These are phyloP conservation scores for Elaeidobius kamerunicus DNA, from an alignment of 2,888 invertebrate genomes.

Conservation along the genomic window DNA sequence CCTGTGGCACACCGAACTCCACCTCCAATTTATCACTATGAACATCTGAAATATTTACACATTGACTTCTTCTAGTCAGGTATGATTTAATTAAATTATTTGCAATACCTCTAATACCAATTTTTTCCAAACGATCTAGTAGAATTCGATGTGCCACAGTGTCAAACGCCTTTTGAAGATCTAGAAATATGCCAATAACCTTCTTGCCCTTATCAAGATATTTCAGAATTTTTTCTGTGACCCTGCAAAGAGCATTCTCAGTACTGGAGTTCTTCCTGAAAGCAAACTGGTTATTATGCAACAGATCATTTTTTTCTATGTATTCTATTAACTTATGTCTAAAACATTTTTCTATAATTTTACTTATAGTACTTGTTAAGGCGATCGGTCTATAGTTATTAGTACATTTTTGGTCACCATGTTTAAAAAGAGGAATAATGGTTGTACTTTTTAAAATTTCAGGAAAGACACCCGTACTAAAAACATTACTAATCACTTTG, in stretches of 20 bases:
- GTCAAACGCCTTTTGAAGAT: background rate
- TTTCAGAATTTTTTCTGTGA: background rate
- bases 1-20: slow-evolving; percentile 10
- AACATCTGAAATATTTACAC: background rate
- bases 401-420: background rate
- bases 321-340: background rate
- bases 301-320: slow-evolving; percentile 1
- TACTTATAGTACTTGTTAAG: slow-evolving; percentile 2
- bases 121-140: background rate
- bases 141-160: slow-evolving; percentile 1
- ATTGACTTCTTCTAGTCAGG: background rate
- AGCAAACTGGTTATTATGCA: background rate
- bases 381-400: slow-evolving; percentile 1
- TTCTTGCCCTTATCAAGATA: slow-evolving; percentile 1
- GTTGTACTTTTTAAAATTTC: background rate
- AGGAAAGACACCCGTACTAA: background rate
- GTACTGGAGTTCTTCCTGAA: background rate
- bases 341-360: slow-evolving; percentile 1
- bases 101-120: background rate
- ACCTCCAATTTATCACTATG: background rate
- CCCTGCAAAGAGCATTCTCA: background rate
- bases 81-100: slow-evolving; percentile 1
- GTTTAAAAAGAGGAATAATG: background rate
- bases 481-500: background rate
- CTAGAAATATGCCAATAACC: slow-evolving; percentile 1